phyloP scores from a whole-genome alignment of 2,888 invertebrate species.

The Psylliodes chrysocephalus region DNA sequence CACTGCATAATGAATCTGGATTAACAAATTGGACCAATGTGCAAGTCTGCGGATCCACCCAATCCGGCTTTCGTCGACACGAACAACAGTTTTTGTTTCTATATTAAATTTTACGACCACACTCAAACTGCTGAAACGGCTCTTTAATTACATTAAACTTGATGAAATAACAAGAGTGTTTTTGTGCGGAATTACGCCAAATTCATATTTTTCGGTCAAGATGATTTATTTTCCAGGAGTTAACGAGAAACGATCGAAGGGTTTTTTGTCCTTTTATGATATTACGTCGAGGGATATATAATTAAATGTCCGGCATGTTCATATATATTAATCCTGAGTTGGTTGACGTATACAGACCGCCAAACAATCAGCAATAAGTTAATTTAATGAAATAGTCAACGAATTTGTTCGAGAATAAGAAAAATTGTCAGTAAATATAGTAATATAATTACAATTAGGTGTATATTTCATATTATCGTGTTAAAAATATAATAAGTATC shows the following conservation, averaged over 20 bases:
- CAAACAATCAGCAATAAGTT: no score
- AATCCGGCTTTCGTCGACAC: constrained; percentile 9
- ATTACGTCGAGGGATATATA: no score
- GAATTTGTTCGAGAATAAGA: no score
- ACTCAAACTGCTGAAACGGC: constrained; percentile 33
- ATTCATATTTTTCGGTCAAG: constrained; percentile 14
- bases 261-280: not conserved
- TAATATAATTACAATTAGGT: no score
- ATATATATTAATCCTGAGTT: no score
- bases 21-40: not conserved
- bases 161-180: constrained; percentile 24
- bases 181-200: constrained; percentile 15
- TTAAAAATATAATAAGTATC: no score
- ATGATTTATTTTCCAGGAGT: constrained; percentile 9
- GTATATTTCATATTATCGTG: no score
- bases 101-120: constrained; percentile 42
- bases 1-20: no score
- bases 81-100: constrained; percentile 41
- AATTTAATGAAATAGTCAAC: no score
- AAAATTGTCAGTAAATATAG: no score
- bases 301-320: no score
- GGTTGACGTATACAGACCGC: no score
- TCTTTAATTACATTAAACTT: constrained; percentile 26
- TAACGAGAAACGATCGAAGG: not conserved
- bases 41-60: not conserved